Base-by-base conservation (phyloP, 2,888 invertebrate genomes). In the Yponomeuta plumbellus region DNA sequence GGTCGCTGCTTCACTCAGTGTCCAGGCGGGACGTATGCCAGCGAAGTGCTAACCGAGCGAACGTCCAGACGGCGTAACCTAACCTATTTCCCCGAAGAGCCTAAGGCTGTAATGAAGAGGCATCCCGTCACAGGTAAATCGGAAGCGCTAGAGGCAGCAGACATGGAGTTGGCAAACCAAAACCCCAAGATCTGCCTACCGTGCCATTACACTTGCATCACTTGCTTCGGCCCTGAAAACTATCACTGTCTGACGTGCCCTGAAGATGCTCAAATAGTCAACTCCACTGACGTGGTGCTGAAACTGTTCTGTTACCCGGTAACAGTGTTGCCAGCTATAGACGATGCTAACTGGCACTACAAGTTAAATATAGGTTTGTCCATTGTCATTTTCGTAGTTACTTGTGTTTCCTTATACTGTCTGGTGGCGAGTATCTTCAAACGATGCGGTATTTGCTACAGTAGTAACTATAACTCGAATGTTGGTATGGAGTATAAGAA, bases 151-250 rank as follows among this genome's bases (percentile, higher is more conserved):
- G 89, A 91, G 74, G 88, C 88, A 57, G 69, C 80, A 58, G 90
- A 89, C 71, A 83, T 91, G 83, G 84, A 84, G 72, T 72, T 69
- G n/a, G 73, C 70, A 65, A 78, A 80, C 57, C 71, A 71, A 65
- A 75, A 76, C 39, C 88, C 87, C 10, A 80, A 82, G 40, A 84
- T 89, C 66, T 96, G 96, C 76, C 83, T 93, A 2, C 84, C 89
- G 40, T 96, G 96, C 78, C 96, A 96, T 84, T 96, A 96, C 80
- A 92, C 94, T n/a, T 96, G 96, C 79, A 91, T 92, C 67, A 90
- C 91, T 11, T 96, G 96, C 76, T 82, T 85, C 10, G 96, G 96
- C 11, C 94, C 95, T 10, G 92, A 92, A 72, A 94, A 94, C 81
- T 93, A 93, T 75, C 93, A 96, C 75, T 96, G 96, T 80, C 82